A percentile compares a stretch with the other conserved stretches of the same genome.
phyloP scores from a whole-genome alignment of 1,140 invertebrate species.

The Odontomachus brunneus region DNA sequence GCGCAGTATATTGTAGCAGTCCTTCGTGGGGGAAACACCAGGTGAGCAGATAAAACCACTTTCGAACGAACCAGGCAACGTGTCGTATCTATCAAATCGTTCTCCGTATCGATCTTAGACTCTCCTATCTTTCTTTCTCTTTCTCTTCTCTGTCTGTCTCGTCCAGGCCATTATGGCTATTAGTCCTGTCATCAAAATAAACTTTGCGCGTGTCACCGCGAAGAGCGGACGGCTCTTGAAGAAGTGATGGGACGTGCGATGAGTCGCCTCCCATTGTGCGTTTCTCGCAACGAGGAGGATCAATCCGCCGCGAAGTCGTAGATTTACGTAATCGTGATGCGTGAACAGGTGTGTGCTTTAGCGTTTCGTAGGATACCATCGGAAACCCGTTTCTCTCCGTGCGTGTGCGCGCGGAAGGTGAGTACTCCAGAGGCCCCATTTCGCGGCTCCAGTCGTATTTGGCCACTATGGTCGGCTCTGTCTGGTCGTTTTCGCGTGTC shows the following conservation, averaged over 20 bases:
- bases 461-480: too few species aligned
- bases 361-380: conserved; percentile 14
- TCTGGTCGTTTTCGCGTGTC: too few species aligned
- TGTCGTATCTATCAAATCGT: conserved; percentile 10
- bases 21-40: conserved; percentile 18
- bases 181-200: conserved; percentile 4
- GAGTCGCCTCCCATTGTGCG: background rate
- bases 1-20: background rate
- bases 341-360: conserved; percentile 1
- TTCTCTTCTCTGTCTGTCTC: too few species aligned
- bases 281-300: background rate
- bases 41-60: conserved; percentile 47
- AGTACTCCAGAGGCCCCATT: background rate
- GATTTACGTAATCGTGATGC: conserved; percentile 52
- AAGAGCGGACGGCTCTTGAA: background rate
- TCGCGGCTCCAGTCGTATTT: background rate
- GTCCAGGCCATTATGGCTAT: background rate
- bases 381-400: conserved; percentile 35
- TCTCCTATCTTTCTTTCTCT: background rate
- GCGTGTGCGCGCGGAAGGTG: conserved; percentile 20
- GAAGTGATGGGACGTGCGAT: background rate
- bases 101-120: conserved; percentile 28
- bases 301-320: background rate
- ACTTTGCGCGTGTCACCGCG: background rate
- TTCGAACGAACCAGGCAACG: background rate